Evolutionary conservation across 2,113 vertebrate genomes (phyloP).

Genomic region (Rafetus swinhoei): DNA sequence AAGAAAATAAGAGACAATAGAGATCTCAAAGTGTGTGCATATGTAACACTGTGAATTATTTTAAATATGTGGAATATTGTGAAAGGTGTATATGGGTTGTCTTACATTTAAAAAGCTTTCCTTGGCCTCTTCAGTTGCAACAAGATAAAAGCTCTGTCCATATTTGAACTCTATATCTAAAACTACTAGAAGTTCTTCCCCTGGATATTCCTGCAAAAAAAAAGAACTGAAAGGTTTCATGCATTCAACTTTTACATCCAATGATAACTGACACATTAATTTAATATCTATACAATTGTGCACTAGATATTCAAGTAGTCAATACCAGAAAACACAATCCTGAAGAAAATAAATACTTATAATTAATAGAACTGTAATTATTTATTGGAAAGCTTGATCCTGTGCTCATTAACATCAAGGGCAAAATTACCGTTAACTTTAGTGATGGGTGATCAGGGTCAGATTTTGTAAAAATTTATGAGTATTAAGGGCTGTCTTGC

Average conservation of each 20-base stretch:
- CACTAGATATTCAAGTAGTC: not conserved
- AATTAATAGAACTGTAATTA: not conserved
- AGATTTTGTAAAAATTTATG: not conserved
- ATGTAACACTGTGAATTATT: not conserved
- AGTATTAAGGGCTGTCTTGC: not conserved
- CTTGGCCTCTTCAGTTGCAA: conserved; percentile 88
- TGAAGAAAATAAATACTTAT: not conserved
- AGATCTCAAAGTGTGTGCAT: not conserved
- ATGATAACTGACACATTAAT: not conserved
- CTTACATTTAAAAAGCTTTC: conserved; percentile 85
- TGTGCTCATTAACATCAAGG: not conserved
- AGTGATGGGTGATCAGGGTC: not conserved
- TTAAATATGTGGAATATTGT: not conserved
- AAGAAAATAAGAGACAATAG: not conserved
- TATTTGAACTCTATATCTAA: conserved; percentile 88
- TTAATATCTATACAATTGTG: not conserved
- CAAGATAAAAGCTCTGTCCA: conserved; percentile 90
- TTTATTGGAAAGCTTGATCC: not conserved
- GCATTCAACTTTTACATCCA: not conserved
- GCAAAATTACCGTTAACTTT: not conserved
- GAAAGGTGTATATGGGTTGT: not conserved
- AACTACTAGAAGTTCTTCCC: conserved; percentile 89
- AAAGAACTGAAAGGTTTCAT: conserved; percentile 1
- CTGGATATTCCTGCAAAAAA: conserved; percentile 88
- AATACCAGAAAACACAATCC: not conserved